phyloP scores from a whole-genome alignment of 2,797 vertebrate species.

The Pipistrellus kuhlii region DNA sequence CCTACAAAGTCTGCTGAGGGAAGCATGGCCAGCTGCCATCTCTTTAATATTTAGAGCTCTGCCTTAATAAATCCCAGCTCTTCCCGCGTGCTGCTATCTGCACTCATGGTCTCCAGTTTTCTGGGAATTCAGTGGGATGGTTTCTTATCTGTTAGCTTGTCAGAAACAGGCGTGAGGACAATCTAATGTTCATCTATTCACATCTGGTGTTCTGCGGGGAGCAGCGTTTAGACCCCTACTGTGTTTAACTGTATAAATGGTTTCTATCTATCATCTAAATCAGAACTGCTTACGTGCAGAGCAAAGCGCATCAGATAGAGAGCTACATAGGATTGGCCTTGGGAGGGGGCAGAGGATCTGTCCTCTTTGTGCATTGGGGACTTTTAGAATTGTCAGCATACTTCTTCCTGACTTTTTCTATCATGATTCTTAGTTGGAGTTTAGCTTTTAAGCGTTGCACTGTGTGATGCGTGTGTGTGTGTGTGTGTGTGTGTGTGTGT shows the following conservation, averaged over 20 bases:
- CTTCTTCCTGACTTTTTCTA: conserved; percentile 50
- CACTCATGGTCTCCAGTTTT: conserved; percentile 85
- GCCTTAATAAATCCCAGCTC: conserved; percentile 88
- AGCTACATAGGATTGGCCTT: conserved; percentile 54
- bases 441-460: conserved; percentile 43
- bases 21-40: conserved; percentile 85
- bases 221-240: conserved; percentile 86
- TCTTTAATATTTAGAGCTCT: conserved; percentile 88
- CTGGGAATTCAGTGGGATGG: conserved; percentile 87
- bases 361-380: background rate
- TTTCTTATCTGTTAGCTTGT: conserved; percentile 89
- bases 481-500: accelerated
- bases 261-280: conserved; percentile 90
- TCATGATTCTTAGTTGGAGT: conserved; percentile 72
- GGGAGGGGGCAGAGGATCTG: conserved; percentile 52
- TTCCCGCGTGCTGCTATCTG: conserved; percentile 85
- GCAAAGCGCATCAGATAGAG: conserved; percentile 80
- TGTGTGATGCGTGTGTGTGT: background rate
- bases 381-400: conserved; percentile 65
- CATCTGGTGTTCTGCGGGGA: conserved; percentile 88
- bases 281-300: conserved; percentile 85
- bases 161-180: conserved; percentile 87
- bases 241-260: conserved; percentile 89
- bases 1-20: conserved; percentile 85
- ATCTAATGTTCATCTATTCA: conserved; percentile 89